phyloP scores from a whole-genome alignment of 2,888 invertebrate species.

The Sphaerophoria rueppellii region DNA sequence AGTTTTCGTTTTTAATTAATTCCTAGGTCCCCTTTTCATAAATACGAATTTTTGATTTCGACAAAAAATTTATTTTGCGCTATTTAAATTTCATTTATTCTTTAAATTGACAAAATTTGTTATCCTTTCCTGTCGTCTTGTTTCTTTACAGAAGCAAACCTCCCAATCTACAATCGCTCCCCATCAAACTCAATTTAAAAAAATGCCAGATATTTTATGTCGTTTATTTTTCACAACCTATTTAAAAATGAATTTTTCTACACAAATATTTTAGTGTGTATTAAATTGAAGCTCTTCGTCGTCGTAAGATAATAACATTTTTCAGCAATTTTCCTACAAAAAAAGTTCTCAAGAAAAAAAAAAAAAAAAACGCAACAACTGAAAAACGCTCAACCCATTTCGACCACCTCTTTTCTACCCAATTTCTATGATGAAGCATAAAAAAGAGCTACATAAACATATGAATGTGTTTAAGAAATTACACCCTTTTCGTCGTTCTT shows the following conservation, averaged over 20 bases:
- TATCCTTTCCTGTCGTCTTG: no score
- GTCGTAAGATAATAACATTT: slow-evolving; percentile 26
- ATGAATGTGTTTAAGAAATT: slow-evolving; percentile 52
- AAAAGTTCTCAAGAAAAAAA: slow-evolving; percentile 1
- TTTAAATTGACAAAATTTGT: no score
- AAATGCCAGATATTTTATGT: slow-evolving; percentile 22
- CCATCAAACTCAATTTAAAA: background rate
- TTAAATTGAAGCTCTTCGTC: slow-evolving; percentile 22
- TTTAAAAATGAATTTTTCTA: slow-evolving; percentile 29
- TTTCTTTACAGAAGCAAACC: no score
- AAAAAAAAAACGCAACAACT: slow-evolving; percentile 18
- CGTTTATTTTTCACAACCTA: slow-evolving; percentile 30
- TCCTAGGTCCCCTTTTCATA: no score
- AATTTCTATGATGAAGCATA: slow-evolving; percentile 35
- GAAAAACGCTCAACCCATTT: slow-evolving; percentile 14
- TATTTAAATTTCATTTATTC: no score
- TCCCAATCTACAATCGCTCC: no score
- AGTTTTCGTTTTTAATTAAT: no score
- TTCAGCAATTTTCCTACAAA: slow-evolving; percentile 28
- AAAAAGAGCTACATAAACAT: background rate
- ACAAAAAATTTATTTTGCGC: no score
- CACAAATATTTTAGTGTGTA: slow-evolving; percentile 16
- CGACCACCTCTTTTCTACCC: background rate
- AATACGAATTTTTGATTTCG: no score
- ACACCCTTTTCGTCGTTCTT: slow-evolving; percentile 26